Conservation (phyloP, 2,888 invertebrate genomes). For the Drosophila mimica region DNA sequence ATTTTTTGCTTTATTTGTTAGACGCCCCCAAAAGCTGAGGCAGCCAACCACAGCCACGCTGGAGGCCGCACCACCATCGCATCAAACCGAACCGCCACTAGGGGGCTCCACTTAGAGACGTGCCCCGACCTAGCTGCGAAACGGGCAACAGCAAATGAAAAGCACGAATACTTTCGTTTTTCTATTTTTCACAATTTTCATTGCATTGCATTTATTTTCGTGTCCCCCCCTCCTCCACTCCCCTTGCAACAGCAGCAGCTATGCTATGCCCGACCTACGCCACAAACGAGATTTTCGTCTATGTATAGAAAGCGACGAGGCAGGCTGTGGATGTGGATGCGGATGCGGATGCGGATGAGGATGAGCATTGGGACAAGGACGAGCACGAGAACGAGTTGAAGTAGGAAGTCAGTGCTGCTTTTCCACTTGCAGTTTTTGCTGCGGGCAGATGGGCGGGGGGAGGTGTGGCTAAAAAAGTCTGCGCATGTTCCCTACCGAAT, state of each 20-base stretch:
- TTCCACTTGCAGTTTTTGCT: constrained; percentile 58
- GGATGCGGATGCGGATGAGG: constrained; percentile 4
- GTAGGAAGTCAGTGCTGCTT: constrained; percentile 35
- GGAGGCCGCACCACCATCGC: constrained; percentile 61
- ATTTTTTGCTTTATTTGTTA: constrained; percentile 34
- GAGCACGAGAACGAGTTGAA: constrained; percentile 11
- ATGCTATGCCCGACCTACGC: constrained; percentile 34
- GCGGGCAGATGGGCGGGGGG: not conserved
- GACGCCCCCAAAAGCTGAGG: constrained; percentile 67
- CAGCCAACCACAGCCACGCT: constrained; percentile 77
- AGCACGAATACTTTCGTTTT: constrained; percentile 82
- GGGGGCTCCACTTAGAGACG: constrained; percentile 75
- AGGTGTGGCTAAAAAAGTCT: constrained; percentile 71
- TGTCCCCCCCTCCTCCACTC: constrained; percentile 2
- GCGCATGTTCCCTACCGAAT: constrained; percentile 79
- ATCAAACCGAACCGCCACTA: constrained; percentile 56
- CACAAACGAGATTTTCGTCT: constrained; percentile 37
- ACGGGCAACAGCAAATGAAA: constrained; percentile 82
- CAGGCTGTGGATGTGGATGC: not conserved
- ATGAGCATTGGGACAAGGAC: constrained; percentile 14
- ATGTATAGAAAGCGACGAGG: constrained; percentile 40
- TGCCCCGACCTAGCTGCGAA: constrained; percentile 56
- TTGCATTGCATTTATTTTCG: constrained; percentile 77
- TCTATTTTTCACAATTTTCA: constrained; percentile 80
- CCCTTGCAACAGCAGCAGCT: not conserved